These are phyloP conservation scores for Aphodius granarius DNA, from an alignment of 2,888 invertebrate genomes.

Conservation along the genomic window DNA sequence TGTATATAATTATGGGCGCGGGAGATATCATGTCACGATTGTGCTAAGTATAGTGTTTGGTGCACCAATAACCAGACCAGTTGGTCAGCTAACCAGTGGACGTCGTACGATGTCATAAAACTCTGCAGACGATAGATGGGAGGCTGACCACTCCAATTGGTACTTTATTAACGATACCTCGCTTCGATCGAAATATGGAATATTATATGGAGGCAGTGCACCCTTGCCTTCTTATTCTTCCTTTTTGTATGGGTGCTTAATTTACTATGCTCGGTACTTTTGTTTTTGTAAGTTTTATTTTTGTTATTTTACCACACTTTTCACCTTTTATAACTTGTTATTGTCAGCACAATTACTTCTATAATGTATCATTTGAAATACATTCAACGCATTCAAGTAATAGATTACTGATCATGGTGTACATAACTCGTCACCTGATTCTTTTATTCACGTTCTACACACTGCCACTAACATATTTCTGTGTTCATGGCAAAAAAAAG, in stretches of 20 bases:
- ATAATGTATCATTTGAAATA: too few species aligned
- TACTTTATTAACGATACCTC: slow-evolving; percentile 47
- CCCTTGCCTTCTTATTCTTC: not conserved
- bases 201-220: not conserved
- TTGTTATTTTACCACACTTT: too few species aligned
- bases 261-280: too few species aligned
- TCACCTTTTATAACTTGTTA: too few species aligned
- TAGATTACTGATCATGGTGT: too few species aligned
- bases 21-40: slow-evolving; percentile 55
- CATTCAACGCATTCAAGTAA: too few species aligned
- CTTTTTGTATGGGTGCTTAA: not conserved
- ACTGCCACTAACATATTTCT: too few species aligned
- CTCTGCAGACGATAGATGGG: slow-evolving; percentile 32
- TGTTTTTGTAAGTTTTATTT: too few species aligned
- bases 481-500: too few species aligned
- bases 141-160: slow-evolving; percentile 46
- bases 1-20: slow-evolving; percentile 52
- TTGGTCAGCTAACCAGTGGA: slow-evolving; percentile 40
- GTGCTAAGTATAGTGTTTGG: slow-evolving; percentile 55
- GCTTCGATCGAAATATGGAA: not conserved
- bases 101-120: slow-evolving; percentile 29
- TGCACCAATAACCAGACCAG: slow-evolving; percentile 51
- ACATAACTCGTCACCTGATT: too few species aligned
- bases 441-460: too few species aligned
- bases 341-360: too few species aligned